phyloP scores from a whole-genome alignment of 2,113 vertebrate species.

The Lipotes vexillifer region DNA sequence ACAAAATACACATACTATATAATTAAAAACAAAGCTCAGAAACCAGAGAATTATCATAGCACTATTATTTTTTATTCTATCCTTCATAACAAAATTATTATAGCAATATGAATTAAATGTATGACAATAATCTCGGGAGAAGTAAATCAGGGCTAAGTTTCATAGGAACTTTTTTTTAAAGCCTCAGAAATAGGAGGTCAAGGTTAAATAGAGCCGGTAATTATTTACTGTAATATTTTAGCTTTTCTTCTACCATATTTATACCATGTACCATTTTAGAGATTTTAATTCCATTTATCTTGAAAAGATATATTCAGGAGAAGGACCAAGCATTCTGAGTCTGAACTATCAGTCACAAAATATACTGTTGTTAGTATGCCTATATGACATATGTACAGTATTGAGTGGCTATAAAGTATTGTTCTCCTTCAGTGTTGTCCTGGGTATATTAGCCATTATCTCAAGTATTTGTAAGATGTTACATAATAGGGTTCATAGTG shows the following conservation, averaged over 20 bases:
- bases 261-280: neutral
- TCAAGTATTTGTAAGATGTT: slow-evolving; percentile 19
- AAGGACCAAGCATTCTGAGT: neutral
- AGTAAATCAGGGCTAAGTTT: slow-evolving; percentile 39
- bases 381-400: neutral
- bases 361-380: neutral
- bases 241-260: slow-evolving; percentile 17
- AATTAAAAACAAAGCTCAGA: slow-evolving; percentile 46
- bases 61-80: neutral
- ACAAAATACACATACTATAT: neutral
- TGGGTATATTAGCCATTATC: neutral
- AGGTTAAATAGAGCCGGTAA: neutral
- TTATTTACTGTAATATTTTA: neutral
- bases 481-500: neutral
- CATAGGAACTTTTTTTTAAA: slow-evolving; percentile 18
- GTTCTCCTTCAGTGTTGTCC: neutral
- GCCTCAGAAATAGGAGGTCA: neutral
- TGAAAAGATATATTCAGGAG: slow-evolving; percentile 12
- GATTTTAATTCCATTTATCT: slow-evolving; percentile 1
- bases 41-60: slow-evolving; percentile 22
- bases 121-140: slow-evolving; percentile 45
- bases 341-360: neutral
- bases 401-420: neutral
- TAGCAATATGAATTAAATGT: slow-evolving; percentile 45
- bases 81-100: slow-evolving; percentile 48